Conservation (phyloP, 2,888 invertebrate genomes). For the Nephrocerus scutellatus region DNA sequence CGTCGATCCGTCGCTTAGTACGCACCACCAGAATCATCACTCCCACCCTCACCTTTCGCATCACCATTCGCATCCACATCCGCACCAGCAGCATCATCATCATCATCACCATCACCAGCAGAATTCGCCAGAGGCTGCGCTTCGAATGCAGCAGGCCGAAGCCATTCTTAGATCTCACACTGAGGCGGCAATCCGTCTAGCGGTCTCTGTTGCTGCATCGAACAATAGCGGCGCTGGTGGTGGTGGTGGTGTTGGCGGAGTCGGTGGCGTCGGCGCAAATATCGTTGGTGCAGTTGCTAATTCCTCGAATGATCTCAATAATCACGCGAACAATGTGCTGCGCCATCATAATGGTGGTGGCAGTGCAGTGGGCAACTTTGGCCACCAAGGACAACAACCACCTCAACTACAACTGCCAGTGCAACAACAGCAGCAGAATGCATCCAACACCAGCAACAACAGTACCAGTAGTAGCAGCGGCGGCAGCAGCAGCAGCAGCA, state of each 20-base stretch:
- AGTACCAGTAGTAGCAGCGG: slow-evolving; percentile 1
- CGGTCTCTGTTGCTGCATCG: slow-evolving; percentile 62
- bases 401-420: slow-evolving; percentile 50
- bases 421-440: slow-evolving; percentile 66
- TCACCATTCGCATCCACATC: slow-evolving; percentile 24
- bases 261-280: not conserved
- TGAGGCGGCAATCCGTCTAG: slow-evolving; percentile 73
- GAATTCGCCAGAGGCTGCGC: slow-evolving; percentile 47
- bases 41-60: slow-evolving; percentile 31
- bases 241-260: too few species aligned
- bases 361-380: too few species aligned
- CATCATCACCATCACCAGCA: slow-evolving; percentile 28
- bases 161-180: slow-evolving; percentile 77
- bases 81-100: slow-evolving; percentile 11
- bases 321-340: too few species aligned
- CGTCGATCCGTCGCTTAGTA: slow-evolving; percentile 42
- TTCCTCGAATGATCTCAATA: too few species aligned
- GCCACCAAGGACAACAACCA: too few species aligned
- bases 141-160: slow-evolving; percentile 73
- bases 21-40: slow-evolving; percentile 27
- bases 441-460: too few species aligned
- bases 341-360: too few species aligned
- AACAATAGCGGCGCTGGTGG: slow-evolving; percentile 15
- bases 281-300: too few species aligned
- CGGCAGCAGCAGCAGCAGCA: slow-evolving; percentile 42